Base-by-base conservation (phyloP, 2,888 invertebrate species). In the Phortica magna region DNA sequence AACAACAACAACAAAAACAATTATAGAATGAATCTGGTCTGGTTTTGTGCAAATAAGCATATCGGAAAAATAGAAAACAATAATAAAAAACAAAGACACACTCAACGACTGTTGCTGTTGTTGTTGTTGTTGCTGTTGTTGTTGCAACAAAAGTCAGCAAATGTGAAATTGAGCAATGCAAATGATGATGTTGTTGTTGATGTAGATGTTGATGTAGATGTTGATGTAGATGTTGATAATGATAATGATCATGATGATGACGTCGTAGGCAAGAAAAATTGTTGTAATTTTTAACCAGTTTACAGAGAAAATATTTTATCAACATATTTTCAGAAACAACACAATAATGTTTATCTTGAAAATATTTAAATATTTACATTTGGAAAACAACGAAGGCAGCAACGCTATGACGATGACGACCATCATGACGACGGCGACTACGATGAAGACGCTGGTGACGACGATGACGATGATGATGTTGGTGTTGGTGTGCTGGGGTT, bases 341-440 rank as follows among this genome's bases (percentile, higher is more conserved):
- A 91, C 77, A 76, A 82, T 80, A 82, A 82, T 90, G 89, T 91
- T 91, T 90, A 87, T 88, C 89, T 85, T 87, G 85, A 89, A 91
- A 91, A 91, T 90, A 91, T 90, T 91, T 91, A 90, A 91, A 90
- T 91, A 91, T 90, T 90, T 90, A 90, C 89, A 83, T 88, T 88
- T 87, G 83, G 64, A 22, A 48, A 74, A 71, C 71, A 72, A 75
- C 74, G 71, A 74, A 73, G 79, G 75, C 72, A 72, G 77, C 70
- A 74, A 82, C 76, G 77, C 73, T 41, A 39, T 17, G 39, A 74
- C 48, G 31, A 64, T 14, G 68, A 65, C 57, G 67, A 73, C 57
- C 55, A 14, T 19, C 57, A 65, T 71, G 76, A 74, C 41, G 22
- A 73, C 53, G 10, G 19, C 55, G 59, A 59, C 77, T 72, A 74